Percentiles rank a stretch among this genome's conserved stretches.
Conservation (phyloP, 2,888 invertebrate species). For the Nemotelus nigrinus region DNA sequence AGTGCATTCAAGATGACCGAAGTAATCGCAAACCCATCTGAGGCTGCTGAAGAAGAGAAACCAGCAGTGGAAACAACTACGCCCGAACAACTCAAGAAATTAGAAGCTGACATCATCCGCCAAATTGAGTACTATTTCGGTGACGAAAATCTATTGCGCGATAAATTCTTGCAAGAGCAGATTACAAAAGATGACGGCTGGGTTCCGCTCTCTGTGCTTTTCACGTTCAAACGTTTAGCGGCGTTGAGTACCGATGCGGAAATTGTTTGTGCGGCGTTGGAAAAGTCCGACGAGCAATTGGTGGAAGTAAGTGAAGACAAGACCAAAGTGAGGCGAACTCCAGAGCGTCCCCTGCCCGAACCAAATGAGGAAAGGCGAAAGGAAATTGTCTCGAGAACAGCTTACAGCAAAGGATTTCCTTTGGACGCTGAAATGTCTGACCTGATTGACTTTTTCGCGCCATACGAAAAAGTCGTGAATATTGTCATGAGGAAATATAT, state of each 20-base stretch:
- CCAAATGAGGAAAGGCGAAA: conserved; percentile 85
- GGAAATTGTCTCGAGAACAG: conserved; percentile 77
- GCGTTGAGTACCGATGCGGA: conserved; percentile 74
- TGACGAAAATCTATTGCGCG: conserved; percentile 89
- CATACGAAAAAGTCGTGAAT: conserved; percentile 75
- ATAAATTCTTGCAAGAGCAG: conserved; percentile 92
- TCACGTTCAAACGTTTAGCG: conserved; percentile 88
- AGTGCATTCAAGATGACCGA: conserved; percentile 56
- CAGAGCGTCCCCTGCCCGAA: conserved; percentile 77
- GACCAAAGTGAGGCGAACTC: conserved; percentile 74
- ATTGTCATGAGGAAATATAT: conserved; percentile 71
- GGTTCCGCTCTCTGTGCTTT: conserved; percentile 84
- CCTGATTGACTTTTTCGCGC: conserved; percentile 77
- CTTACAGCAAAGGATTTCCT: conserved; percentile 90
- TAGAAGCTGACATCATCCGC: conserved; percentile 73
- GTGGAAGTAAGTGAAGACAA: conserved; percentile 73
- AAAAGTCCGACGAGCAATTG: conserved; percentile 77
- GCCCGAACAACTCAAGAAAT: conserved; percentile 55
- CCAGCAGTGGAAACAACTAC: background rate
- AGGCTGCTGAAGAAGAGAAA: conserved; percentile 58
- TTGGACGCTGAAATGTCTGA: conserved; percentile 75
- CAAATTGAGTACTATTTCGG: conserved; percentile 78
- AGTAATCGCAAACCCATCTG: conserved; percentile 54
- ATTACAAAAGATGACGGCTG: conserved; percentile 88
- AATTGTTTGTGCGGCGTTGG: conserved; percentile 78